Base-by-base conservation (phyloP, 1,140 invertebrate species). In the Drosophila lacteicornis region DNA sequence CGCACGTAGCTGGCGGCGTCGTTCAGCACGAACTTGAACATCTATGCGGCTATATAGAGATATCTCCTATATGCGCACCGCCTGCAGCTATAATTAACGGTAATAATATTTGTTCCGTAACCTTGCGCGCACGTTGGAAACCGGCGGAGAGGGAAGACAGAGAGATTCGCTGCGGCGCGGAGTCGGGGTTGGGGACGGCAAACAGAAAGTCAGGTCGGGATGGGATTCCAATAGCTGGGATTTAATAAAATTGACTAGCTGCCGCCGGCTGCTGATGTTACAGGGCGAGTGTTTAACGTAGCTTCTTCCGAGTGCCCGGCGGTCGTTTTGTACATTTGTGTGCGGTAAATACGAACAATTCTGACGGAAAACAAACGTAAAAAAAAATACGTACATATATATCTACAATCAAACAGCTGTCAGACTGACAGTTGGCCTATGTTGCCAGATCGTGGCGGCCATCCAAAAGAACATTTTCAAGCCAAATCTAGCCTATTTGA, bases 21-120 rank as follows among this genome's bases (percentile, higher is more conserved):
- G 59, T 80, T 69, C 46, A 90, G n/a, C 55, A 70, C 47, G 62
- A 90, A 85, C 61, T 73, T 91, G 36, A 85, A 91, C 85, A 90
- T 90, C 71, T 90, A 80, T 74, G 33, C 59, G 45, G 45, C 50
- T 74, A 47, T 76, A 38, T 57, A 42, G 70, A 19, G 63, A 61
- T 60, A 11, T 55, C 42, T 67, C 60, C 36, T 63, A 45, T 76
- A 77, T 53, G 47, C 30, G 27, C 42, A 43, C 63, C 67, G 53
- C 46, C 69, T 73, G 69, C 68, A 33, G 69, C 69, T 73, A 49
- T 78, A 70, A 79, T 69, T 61, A 46, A 66, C 67, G 66, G 57
- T 59, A 65, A 73, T 50, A 82, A 67, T 57, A 65, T 61, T 50
- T 61, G 40, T 80, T 80, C 77, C 77, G 66, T 83, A 80, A 84